Evolutionary conservation across 2,797 vertebrate species (phyloP).

Genomic region (Melanotaenia pygmaea): DNA sequence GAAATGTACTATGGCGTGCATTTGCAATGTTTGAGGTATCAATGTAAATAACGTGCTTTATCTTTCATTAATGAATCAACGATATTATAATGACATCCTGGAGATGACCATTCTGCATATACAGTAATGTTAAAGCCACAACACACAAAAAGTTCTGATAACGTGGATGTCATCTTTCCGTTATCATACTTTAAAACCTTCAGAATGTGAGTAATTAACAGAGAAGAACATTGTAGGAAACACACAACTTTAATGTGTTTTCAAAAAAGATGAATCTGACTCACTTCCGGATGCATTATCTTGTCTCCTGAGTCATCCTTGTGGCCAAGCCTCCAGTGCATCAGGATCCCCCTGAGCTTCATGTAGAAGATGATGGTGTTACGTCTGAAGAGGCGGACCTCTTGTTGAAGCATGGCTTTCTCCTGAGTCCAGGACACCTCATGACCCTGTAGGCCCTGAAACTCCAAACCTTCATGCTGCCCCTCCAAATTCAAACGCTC

Average conservation of each 20-base stretch:
- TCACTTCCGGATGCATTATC: constrained; percentile 84
- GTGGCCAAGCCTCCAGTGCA: constrained; percentile 90
- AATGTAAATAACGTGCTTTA: not conserved
- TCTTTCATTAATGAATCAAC: not conserved
- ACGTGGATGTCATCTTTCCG: too few relatives aligned
- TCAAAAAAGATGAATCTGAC: constrained; percentile 7
- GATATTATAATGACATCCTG: not conserved
- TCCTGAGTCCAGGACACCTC: constrained; percentile 91
- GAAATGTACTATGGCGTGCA: not conserved
- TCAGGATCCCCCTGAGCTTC: constrained; percentile 93
- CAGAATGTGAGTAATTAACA: too few relatives aligned
- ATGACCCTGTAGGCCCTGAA: constrained; percentile 89
- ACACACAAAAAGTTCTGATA: too few relatives aligned
- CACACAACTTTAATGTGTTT: too few relatives aligned
- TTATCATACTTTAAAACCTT: too few relatives aligned
- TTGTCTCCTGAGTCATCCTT: constrained; percentile 80
- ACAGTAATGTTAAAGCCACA: not conserved
- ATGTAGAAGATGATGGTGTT: constrained; percentile 93
- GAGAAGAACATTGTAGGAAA: too few relatives aligned
- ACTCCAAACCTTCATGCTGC: constrained; percentile 88
- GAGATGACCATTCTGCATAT: not conserved
- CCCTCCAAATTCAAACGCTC: constrained; percentile 82
- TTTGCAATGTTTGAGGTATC: not conserved
- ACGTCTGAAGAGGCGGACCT: constrained; percentile 91
- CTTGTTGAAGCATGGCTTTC: constrained; percentile 87